phyloP scores from a whole-genome alignment of 2,113 vertebrate genomes.

The Hippolais icterina region DNA sequence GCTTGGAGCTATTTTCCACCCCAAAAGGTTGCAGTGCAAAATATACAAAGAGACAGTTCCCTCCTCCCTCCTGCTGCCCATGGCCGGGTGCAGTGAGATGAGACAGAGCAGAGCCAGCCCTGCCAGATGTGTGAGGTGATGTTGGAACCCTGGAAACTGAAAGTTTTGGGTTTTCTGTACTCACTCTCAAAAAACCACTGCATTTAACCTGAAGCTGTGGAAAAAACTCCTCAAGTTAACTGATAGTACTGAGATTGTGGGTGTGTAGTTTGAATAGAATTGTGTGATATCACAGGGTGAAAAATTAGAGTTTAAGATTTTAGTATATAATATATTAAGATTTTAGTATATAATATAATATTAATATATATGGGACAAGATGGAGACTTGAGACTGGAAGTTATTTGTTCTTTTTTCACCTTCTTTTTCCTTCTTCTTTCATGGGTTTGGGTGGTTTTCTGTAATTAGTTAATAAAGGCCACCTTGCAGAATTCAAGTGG shows the following conservation, averaged over 20 bases:
- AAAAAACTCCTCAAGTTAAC: neutral
- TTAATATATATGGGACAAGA: neutral
- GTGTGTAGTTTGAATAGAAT: neutral
- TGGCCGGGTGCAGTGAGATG: rapidly evolving
- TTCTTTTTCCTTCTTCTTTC: neutral
- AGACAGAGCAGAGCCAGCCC: neutral
- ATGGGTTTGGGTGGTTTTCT: neutral
- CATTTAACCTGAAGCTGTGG: neutral
- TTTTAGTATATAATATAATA: too few species aligned
- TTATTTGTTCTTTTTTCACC: neutral
- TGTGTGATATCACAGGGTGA: neutral
- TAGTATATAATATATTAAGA: too few species aligned
- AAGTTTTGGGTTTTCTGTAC: neutral
- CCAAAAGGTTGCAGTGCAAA: conserved; percentile 8
- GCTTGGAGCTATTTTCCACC: conserved; percentile 61
- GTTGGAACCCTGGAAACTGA: neutral
- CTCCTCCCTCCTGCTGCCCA: rapidly evolving
- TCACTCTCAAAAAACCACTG: neutral
- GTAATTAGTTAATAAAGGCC: neutral
- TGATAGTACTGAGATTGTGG: neutral
- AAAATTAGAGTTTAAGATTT: neutral
- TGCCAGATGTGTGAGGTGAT: neutral
- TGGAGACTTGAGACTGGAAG: neutral
- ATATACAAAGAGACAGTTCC: conserved; percentile 26
- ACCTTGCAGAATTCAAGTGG: too few species aligned